Base-by-base conservation (phyloP, 2,113 vertebrate species). In the Laticauda colubrina region DNA sequence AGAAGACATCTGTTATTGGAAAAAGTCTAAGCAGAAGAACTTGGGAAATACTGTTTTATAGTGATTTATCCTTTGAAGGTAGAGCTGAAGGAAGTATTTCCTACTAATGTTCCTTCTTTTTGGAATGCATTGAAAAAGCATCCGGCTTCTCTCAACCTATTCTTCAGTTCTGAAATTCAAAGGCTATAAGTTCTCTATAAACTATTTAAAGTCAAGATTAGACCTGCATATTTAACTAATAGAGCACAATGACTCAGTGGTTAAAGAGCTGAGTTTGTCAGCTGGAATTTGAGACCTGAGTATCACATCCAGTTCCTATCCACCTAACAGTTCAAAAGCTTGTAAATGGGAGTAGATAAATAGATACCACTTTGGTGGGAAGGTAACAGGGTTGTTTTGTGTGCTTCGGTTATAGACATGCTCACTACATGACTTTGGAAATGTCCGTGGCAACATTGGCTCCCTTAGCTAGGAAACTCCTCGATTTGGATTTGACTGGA, bases 1-100 rank as follows among this genome's bases (percentile, higher is more conserved):
- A 93, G 95, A 91, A 94, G 93, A 86, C 94, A 94, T 94, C 81
- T 85, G 95, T 95, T 94, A 94, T 61, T 81, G 93, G 94, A 88
- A 95, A 93, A 91, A 94, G 89, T 85, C 94, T 92, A 93, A 95
- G 94, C 57, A 92, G 87, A 3, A 0, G 26, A 81, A 90, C 29
- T 93, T 59, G 94, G 26, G 23, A 51, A 81, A 81, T 21, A 39
- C 34, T 43, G 11, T 7, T 64, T 92, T 53, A 11, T 87, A 34
- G 23, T 85, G 18, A 59, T 20, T 34, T 75, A 53, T 45, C 54
- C 9, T 55, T 53, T 55, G 59, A 88, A 64, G 26, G 26, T 43
- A 81, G 34, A 85, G 11, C n/a, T n/a, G 51, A 64, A 48, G 12
- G 88, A 26, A 23, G 2, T 18, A 14, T 53, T 12, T 4, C 5